Conservation (phyloP, 2,797 vertebrate species). For the Smutsia gigantea region DNA sequence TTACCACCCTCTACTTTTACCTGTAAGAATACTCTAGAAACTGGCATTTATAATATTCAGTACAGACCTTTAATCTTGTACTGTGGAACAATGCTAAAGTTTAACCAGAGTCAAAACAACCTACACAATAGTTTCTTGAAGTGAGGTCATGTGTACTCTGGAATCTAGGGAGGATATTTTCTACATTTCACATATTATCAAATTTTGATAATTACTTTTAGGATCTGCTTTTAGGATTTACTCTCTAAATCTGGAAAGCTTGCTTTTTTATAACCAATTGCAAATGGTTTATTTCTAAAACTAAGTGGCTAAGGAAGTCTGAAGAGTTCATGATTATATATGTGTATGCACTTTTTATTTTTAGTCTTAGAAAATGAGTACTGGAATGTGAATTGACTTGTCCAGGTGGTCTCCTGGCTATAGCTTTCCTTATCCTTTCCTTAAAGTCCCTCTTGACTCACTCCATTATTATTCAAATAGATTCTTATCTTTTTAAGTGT, state of each 20-base stretch:
- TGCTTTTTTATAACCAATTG: not conserved
- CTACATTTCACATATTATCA: not conserved
- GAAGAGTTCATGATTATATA: not conserved
- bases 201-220: slow-evolving; percentile 13
- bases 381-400: not conserved
- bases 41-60: not conserved
- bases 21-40: not conserved
- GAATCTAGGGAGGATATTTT: not conserved
- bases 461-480: not conserved
- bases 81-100: not conserved
- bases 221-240: slow-evolving; percentile 13
- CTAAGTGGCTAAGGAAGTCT: not conserved
- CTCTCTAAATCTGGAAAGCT: slow-evolving; percentile 29
- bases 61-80: not conserved
- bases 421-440: not conserved
- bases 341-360: not conserved
- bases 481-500: not conserved
- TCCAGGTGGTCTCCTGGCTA: not conserved
- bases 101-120: not conserved
- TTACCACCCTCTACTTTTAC: not conserved
- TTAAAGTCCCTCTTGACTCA: not conserved
- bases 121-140: not conserved
- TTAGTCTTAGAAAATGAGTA: slow-evolving; percentile 19
- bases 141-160: not conserved
- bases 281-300: slow-evolving; percentile 45